phyloP scores from a whole-genome alignment of 2,797 vertebrate genomes.

The Sphaeramia orbicularis region DNA sequence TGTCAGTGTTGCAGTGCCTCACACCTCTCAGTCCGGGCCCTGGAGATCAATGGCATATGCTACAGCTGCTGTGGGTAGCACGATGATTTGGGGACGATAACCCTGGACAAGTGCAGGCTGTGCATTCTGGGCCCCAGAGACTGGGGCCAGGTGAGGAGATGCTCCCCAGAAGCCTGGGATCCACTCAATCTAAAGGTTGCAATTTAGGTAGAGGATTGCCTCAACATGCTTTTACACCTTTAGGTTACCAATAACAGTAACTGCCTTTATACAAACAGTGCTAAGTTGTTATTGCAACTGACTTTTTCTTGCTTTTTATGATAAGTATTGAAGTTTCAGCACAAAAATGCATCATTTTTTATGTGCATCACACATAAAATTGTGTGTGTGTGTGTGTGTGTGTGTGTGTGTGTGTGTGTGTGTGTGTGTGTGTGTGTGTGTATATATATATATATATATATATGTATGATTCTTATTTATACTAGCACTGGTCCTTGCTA shows the following conservation, averaged over 20 bases:
- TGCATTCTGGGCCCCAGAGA: neutral
- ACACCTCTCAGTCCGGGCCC: slow-evolving; percentile 61
- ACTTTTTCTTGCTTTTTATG: no score
- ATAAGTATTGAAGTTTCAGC: neutral
- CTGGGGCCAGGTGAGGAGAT: neutral
- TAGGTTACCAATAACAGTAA: neutral
- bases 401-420: no score
- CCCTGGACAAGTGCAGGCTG: slow-evolving; percentile 16
- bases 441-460: no score
- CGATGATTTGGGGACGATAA: slow-evolving; percentile 56
- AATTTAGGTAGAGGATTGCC: slow-evolving; percentile 8
- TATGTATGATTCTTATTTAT: neutral
- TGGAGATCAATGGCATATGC: slow-evolving; percentile 69
- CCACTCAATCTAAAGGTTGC: slow-evolving; percentile 13
- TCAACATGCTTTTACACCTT: neutral
- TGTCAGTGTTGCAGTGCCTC: slow-evolving; percentile 68
- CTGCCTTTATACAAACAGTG: neutral
- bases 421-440: no score
- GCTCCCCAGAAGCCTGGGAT: slow-evolving; percentile 6
- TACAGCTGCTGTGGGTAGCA: slow-evolving; percentile 51
- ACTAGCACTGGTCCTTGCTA: neutral
- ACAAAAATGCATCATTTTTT: neutral
- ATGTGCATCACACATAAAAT: no score
- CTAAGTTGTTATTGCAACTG: neutral
- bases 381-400: no score